These are phyloP conservation scores for Clamator glandarius DNA, from an alignment of 2,797 vertebrate species.

Conservation along the genomic window DNA sequence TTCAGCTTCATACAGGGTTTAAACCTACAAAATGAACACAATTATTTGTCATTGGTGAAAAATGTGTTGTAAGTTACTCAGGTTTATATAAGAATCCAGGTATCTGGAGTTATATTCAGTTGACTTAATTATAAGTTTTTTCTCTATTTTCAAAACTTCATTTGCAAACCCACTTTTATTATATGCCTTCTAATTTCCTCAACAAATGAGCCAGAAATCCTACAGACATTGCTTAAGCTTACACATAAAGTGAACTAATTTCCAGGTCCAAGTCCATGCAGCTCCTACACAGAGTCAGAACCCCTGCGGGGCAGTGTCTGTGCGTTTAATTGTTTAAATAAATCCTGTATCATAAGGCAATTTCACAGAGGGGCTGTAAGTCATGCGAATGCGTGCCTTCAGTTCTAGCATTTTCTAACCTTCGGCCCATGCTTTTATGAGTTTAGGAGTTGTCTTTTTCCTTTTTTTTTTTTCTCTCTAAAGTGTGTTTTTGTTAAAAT, in stretches of 20 bases:
- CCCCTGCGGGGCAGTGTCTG: not conserved
- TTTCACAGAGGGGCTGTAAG: constrained; percentile 3
- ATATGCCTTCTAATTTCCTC: not conserved
- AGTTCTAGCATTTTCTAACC: not conserved
- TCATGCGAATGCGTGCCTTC: not conserved
- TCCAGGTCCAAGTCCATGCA: not conserved
- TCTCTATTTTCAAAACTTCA: not conserved
- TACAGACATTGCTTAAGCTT: not conserved
- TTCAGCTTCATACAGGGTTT: not conserved
- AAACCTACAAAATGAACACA: not conserved
- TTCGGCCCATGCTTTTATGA: not conserved
- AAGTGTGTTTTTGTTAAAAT: not conserved
- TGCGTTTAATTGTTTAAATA: constrained; percentile 46
- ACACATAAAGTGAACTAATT: not conserved
- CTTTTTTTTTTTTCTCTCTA: too few species aligned
- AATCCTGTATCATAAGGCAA: constrained; percentile 15
- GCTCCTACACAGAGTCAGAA: not conserved
- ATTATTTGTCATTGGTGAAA: not conserved
- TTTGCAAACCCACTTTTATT: not conserved
- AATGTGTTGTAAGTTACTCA: not conserved
- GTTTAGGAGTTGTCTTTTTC: not conserved
- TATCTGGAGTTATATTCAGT: not conserved
- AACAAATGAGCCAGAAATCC: not conserved
- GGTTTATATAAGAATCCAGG: not conserved
- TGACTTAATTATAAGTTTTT: not conserved